phyloP scores from a whole-genome alignment of 2,113 vertebrate genomes.

The Scomber japonicus region DNA sequence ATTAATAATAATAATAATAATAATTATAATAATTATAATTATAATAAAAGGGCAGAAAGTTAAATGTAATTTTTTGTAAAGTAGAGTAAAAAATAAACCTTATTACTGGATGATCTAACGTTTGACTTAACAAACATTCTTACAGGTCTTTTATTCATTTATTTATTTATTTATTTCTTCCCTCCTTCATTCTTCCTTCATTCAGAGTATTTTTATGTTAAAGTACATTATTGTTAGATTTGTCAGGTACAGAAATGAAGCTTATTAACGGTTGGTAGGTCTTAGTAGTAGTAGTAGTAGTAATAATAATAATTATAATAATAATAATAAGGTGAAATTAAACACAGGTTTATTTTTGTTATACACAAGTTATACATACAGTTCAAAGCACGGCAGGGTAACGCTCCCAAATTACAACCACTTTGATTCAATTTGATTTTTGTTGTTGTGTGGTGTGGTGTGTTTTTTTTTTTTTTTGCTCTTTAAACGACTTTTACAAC shows the following conservation, averaged over 20 bases:
- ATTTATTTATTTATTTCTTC: too few relatives aligned
- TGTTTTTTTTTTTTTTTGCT: background rate
- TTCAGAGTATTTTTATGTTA: constrained; percentile 20
- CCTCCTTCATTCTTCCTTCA: constrained; percentile 51
- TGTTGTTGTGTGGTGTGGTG: too few relatives aligned
- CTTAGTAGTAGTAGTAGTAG: constrained; percentile 67
- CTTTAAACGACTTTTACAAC: too few relatives aligned
- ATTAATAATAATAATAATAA: background rate
- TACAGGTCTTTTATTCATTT: constrained; percentile 39
- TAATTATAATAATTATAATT: too few relatives aligned
- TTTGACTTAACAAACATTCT: constrained; percentile 68
- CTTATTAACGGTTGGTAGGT: constrained; percentile 79
- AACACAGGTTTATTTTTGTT: constrained; percentile 79
- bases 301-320: constrained; percentile 66
- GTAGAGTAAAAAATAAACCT: constrained; percentile 67
- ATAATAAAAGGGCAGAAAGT: constrained; percentile 20
- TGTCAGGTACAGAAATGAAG: constrained; percentile 70
- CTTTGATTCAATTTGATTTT: too few relatives aligned
- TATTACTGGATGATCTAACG: constrained; percentile 45
- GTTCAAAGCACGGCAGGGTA: constrained; percentile 85
- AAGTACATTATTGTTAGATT: constrained; percentile 37
- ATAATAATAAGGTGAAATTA: constrained; percentile 55
- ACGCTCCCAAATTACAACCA: constrained; percentile 39
- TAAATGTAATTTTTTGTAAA: constrained; percentile 80
- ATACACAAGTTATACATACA: constrained; percentile 84